Conservation (phyloP, 2,888 invertebrate genomes). For the Hanleya hanleyi region DNA sequence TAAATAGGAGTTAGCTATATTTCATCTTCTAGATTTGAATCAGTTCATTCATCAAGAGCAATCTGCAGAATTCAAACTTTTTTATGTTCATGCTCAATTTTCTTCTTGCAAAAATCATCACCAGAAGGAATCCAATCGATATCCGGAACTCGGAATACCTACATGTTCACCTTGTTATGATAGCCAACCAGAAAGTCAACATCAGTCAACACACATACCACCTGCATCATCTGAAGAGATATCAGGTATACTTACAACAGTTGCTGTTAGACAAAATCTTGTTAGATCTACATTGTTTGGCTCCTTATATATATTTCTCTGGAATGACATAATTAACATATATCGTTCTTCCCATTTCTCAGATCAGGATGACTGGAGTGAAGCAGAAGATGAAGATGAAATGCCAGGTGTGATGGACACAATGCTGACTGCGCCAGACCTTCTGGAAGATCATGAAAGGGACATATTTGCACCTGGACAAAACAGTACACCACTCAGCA, state of each 20-base stretch:
- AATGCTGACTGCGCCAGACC: slow-evolving; percentile 30
- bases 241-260: background rate
- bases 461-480: slow-evolving; percentile 39
- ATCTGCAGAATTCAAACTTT: too few species aligned
- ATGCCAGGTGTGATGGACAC: slow-evolving; percentile 29
- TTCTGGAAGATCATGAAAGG: slow-evolving; percentile 30
- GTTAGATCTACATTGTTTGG: background rate
- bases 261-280: background rate
- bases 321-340: background rate
- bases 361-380: slow-evolving; percentile 18
- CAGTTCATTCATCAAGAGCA: too few species aligned
- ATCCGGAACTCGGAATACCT: background rate
- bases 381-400: slow-evolving; percentile 31
- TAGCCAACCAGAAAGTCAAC: background rate
- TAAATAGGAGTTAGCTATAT: too few species aligned
- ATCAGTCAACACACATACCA: background rate
- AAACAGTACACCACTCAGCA: slow-evolving; percentile 31
- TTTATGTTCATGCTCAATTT: too few species aligned
- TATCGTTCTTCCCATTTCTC: background rate
- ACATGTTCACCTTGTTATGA: background rate
- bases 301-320: too few species aligned
- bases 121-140: background rate
- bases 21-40: too few species aligned
- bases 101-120: background rate
- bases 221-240: background rate